phyloP scores from a whole-genome alignment of 2,797 vertebrate species.

The Eulemur albifrons region DNA sequence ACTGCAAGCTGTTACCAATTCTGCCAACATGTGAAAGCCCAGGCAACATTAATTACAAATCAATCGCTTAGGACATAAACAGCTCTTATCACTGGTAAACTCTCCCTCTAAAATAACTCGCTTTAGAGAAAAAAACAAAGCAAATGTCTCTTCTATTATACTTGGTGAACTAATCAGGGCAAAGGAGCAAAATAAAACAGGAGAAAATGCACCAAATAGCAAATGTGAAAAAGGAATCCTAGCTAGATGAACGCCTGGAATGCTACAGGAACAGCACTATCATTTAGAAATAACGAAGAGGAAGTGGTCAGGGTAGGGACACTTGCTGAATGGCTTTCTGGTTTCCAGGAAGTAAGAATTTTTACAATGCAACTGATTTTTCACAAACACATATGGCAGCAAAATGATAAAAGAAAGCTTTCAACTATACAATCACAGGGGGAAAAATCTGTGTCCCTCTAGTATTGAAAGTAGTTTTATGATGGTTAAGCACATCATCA shows the following conservation, averaged over 20 bases:
- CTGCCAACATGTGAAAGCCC: conserved; percentile 84
- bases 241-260: conserved; percentile 83
- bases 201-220: conserved; percentile 71
- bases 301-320: conserved; percentile 70
- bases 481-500: not conserved
- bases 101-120: conserved; percentile 83
- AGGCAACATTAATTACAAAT: conserved; percentile 90
- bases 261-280: conserved; percentile 71
- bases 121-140: conserved; percentile 74
- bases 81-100: conserved; percentile 84
- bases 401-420: conserved; percentile 76
- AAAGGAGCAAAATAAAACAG: conserved; percentile 82
- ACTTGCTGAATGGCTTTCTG: conserved; percentile 75
- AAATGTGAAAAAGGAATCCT: conserved; percentile 81
- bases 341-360: conserved; percentile 80
- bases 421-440: conserved; percentile 31
- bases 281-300: conserved; percentile 82
- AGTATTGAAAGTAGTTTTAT: conserved; percentile 8
- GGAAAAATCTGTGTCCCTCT: not conserved
- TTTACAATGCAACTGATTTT: conserved; percentile 68
- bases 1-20: conserved; percentile 89
- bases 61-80: conserved; percentile 87
- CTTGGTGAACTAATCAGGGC: conserved; percentile 81
- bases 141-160: conserved; percentile 81
- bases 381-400: conserved; percentile 59